A percentile compares a stretch with the other conserved stretches of the same genome.
phyloP scores from a whole-genome alignment of 2,113 vertebrate species.

The Chloroceryle aenea region DNA sequence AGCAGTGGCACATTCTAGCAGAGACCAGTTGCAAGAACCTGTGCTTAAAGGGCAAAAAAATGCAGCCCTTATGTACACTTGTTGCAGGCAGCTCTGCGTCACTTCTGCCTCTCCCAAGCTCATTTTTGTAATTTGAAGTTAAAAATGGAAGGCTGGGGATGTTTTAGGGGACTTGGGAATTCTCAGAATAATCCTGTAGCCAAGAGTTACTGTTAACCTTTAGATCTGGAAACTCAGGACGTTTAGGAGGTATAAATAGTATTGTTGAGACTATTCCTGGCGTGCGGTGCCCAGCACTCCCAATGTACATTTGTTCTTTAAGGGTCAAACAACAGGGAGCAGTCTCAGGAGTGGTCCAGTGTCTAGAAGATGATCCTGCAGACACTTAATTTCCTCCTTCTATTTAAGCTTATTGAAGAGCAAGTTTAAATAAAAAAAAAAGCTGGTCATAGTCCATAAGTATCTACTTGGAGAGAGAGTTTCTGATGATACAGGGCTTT shows the following conservation, averaged over 20 bases:
- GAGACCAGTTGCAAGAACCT: background rate
- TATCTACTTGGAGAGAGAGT: background rate
- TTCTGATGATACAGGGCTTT: slow-evolving; percentile 2
- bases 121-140: background rate
- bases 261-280: slow-evolving; percentile 34
- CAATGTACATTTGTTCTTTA: background rate
- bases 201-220: slow-evolving; percentile 21
- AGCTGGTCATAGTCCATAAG: background rate
- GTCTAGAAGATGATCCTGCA: background rate
- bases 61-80: background rate
- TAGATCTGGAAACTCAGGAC: background rate
- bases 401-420: background rate
- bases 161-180: background rate
- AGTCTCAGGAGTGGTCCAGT: background rate
- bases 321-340: background rate
- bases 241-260: slow-evolving; percentile 44
- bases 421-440: background rate
- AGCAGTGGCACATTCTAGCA: background rate
- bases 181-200: slow-evolving; percentile 11
- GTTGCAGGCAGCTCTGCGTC: background rate
- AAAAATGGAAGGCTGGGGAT: background rate
- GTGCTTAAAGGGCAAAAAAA: background rate
- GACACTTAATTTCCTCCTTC: background rate
- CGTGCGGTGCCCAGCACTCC: background rate
- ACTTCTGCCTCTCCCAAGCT: background rate